These are phyloP conservation scores for Neria commutata DNA, from an alignment of 2,888 invertebrate species.

Conservation along the genomic window DNA sequence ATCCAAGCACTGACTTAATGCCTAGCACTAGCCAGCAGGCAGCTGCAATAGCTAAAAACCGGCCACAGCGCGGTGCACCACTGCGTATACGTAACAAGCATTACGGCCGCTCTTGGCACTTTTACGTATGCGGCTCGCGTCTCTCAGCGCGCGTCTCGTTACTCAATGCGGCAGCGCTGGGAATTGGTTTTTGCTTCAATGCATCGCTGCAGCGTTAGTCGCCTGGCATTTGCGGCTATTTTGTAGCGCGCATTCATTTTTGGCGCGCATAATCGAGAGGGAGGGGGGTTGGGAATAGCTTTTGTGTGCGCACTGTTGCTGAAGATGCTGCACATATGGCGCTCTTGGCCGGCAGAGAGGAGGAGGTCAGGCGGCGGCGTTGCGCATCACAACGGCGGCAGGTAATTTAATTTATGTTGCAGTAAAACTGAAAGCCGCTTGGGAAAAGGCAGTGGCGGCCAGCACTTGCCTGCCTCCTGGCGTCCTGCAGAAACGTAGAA, in stretches of 20 bases:
- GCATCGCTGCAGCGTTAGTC: no score
- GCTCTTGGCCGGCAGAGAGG: conserved; percentile 39
- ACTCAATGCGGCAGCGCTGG: conserved; percentile 51
- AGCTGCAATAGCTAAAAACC: neutral
- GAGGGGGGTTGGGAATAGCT: neutral
- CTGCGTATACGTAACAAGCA: conserved; percentile 52
- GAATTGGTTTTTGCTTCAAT: conserved; percentile 40
- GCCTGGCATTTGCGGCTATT: neutral
- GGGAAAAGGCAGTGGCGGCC: conserved; percentile 32
- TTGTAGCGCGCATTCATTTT: neutral
- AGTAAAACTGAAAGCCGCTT: conserved; percentile 57
- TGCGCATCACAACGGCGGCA: conserved; percentile 36
- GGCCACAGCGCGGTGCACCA: conserved; percentile 46
- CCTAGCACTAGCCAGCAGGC: no score
- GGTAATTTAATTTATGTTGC: conserved; percentile 59
- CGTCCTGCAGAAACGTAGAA: no score
- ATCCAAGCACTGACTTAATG: no score
- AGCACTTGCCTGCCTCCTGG: neutral
- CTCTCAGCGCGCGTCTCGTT: conserved; percentile 35
- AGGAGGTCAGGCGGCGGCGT: neutral
- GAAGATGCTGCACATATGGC: conserved; percentile 48
- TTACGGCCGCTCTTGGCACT: conserved; percentile 40
- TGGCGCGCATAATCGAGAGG: no score
- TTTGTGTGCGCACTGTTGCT: neutral
- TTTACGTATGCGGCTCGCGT: conserved; percentile 5